Evolutionary conservation across 2,888 invertebrate species (phyloP), one percentile per base, ranked within the genome.

Genomic region (Teinopalpus imperialis): DNA sequence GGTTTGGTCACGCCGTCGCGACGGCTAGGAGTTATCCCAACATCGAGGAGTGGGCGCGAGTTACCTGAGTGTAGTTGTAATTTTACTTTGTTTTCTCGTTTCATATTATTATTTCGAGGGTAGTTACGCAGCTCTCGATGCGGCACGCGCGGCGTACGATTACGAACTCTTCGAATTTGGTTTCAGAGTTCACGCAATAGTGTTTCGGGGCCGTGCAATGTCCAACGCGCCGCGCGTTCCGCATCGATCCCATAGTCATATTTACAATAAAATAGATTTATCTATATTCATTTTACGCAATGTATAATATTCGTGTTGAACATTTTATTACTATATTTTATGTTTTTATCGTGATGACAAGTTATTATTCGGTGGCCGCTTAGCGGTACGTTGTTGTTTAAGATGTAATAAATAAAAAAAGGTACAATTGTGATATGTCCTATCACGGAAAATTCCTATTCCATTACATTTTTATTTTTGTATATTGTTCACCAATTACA

Each of bases 361-460:
- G 43, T 51, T 41, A 49, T 52, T 41, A 50, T 47, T 44, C 26
- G 42, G 23, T 9, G 3, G 58, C 75, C 72, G 78, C 74, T 49
- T 64, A 70, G 74, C 78, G 69, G 71, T 57, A 58, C 24, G 61
- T 49, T 48, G 53, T 53, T 48, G 53, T 53, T 51, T 49, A 53
- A 36, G 45, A 55, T 48, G 41, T 49, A 48, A 44, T 51, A 48
- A 50, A 26, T 43, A 37, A 48, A n/a, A n/a, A 51, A 48, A 44
- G 18, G 63, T 71, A 74, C 69, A 64, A 79, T 79, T 83, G 85
- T 85, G 85, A 83, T 85, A 85, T 73, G 61, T 79, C 76, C 79
- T 76, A 70, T 81, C 81, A 80, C 82, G 76, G 77, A 76, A 35
- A 72, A 81, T 79, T 82, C 82, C 83, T 83, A 81, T 80, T 81